Evolutionary conservation across 2,113 vertebrate species (phyloP).

Genomic region (Zosterops pallidus): DNA sequence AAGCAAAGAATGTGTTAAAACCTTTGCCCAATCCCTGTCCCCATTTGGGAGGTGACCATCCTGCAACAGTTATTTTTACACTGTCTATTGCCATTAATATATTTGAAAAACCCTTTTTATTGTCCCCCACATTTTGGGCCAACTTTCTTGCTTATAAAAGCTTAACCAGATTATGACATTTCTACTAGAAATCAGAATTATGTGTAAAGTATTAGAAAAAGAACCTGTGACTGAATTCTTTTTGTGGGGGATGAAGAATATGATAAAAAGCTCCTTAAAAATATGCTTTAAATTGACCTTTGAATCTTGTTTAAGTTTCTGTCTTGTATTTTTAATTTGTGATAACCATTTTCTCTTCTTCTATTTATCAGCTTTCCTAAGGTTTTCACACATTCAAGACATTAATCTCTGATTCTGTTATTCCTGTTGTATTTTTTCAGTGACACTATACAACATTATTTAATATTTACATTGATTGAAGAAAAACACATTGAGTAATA

Average conservation of each 20-base stretch:
- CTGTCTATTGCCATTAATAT: neutral
- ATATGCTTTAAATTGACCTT: slow-evolving; percentile 34
- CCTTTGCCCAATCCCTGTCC: neutral
- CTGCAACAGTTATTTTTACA: neutral
- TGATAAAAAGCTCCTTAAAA: slow-evolving; percentile 28
- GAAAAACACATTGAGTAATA: neutral
- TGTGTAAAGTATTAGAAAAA: neutral
- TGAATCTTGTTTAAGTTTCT: slow-evolving; percentile 33
- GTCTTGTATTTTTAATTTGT: slow-evolving; percentile 28
- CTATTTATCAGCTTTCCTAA: slow-evolving; percentile 24
- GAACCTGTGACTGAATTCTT: neutral
- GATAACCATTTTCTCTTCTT: slow-evolving; percentile 25
- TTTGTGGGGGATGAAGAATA: neutral
- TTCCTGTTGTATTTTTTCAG: slow-evolving; percentile 14
- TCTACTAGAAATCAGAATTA: neutral
- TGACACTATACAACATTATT: neutral
- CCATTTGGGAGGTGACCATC: neutral
- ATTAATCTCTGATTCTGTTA: slow-evolving; percentile 17
- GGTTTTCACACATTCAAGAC: slow-evolving; percentile 22
- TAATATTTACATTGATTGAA: neutral
- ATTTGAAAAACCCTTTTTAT: neutral
- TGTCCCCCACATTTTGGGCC: neutral
- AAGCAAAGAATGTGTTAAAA: neutral
- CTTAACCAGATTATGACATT: neutral
- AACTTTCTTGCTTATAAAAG: neutral